Conservation (phyloP, 2,888 invertebrate species). For the Leucophenga montana region DNA sequence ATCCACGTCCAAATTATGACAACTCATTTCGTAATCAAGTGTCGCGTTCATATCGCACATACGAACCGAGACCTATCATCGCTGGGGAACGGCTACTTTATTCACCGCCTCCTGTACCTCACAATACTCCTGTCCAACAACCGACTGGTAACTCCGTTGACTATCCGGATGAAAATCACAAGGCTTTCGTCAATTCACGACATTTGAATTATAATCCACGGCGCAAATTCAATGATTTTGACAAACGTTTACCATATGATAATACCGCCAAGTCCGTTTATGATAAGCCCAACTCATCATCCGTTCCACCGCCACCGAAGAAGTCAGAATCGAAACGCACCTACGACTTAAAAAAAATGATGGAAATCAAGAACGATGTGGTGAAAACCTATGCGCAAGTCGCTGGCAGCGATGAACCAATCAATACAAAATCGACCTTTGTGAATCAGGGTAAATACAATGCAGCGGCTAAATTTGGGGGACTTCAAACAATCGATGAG, state of each 20-base stretch:
- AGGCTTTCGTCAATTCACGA: no score
- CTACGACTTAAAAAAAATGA: conserved; percentile 8
- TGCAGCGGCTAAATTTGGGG: background rate
- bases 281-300: no score
- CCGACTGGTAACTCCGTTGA: background rate
- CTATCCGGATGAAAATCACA: no score
- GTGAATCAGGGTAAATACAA: background rate
- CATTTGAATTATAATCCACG: no score
- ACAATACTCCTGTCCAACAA: conserved; percentile 2
- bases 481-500: background rate
- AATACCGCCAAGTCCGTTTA: no score
- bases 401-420: background rate
- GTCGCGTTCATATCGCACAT: background rate
- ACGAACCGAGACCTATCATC: no score
- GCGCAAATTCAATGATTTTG: no score
- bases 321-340: background rate
- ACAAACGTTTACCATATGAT: no score
- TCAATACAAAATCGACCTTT: background rate
- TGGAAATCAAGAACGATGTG: conserved; percentile 1
- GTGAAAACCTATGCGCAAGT: background rate
- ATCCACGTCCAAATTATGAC: no score
- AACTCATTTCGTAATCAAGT: background rate
- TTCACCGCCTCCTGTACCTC: background rate
- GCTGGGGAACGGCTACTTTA: background rate
- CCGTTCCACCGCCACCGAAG: background rate